Conservation (phyloP, 2,888 invertebrate genomes). For the Cephonodes hylas region DNA sequence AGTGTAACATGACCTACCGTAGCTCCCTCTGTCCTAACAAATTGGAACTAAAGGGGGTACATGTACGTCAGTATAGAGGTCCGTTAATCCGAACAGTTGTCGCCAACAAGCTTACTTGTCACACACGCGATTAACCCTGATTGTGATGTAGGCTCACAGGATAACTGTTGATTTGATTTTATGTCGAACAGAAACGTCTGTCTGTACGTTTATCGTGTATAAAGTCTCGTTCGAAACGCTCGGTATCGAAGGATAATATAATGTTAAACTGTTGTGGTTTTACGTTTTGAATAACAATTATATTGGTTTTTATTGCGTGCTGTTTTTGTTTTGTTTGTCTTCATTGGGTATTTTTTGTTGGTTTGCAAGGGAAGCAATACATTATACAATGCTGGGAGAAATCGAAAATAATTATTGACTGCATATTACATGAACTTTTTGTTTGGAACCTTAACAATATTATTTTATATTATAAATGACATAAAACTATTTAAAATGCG, state of each 20-base stretch:
- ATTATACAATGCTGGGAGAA: too few species aligned
- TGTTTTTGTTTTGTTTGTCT: slow-evolving; percentile 38
- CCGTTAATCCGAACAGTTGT: slow-evolving; percentile 49
- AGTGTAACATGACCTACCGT: slow-evolving; percentile 34
- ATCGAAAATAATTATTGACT: too few species aligned
- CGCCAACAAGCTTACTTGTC: slow-evolving; percentile 76
- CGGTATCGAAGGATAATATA: slow-evolving; percentile 15
- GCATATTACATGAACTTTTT: too few species aligned
- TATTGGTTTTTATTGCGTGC: slow-evolving; percentile 41
- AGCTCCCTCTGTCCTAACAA: slow-evolving; percentile 31
- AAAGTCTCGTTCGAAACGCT: slow-evolving; percentile 64
- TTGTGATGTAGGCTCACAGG: slow-evolving; percentile 79
- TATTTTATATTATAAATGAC: too few species aligned
- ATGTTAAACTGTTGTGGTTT: slow-evolving; percentile 68
- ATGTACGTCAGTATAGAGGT: slow-evolving; percentile 32
- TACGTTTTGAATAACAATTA: slow-evolving; percentile 57
- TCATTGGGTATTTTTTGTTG: slow-evolving; percentile 18
- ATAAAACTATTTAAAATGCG: too few species aligned
- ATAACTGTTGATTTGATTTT: slow-evolving; percentile 82
- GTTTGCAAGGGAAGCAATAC: background rate
- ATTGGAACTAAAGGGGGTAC: slow-evolving; percentile 17
- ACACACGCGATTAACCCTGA: slow-evolving; percentile 79
- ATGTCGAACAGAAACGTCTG: slow-evolving; percentile 79
- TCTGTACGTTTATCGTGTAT: slow-evolving; percentile 77
- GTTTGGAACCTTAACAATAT: too few species aligned